Conservation (phyloP, 2,888 invertebrate genomes). For the Rhingia rostrata region DNA sequence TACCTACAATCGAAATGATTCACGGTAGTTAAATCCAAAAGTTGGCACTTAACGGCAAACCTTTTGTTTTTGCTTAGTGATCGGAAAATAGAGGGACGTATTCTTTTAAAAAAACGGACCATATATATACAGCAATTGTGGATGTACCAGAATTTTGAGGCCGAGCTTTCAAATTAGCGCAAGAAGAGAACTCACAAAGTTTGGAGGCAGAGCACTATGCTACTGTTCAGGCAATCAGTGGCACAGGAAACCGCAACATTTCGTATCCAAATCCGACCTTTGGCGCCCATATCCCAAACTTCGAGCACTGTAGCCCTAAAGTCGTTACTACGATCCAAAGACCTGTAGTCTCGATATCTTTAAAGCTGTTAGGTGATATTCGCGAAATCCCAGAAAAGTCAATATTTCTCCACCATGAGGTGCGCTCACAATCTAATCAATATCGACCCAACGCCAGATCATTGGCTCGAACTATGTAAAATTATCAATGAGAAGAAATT, state of each 20-base stretch:
- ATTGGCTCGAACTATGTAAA: conserved; percentile 94
- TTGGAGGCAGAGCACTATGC: conserved; percentile 88
- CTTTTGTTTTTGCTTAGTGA: conserved; percentile 96
- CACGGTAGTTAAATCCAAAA: conserved; percentile 91
- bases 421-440: conserved; percentile 99
- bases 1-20: conserved; percentile 74
- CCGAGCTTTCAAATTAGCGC: conserved; percentile 92
- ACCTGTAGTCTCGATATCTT: conserved; percentile 98
- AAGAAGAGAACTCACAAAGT: conserved; percentile 90
- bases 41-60: conserved; percentile 99
- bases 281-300: conserved; percentile 98
- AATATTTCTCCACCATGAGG: conserved; percentile 94
- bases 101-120: conserved; percentile 90
- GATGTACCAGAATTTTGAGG: conserved; percentile 93
- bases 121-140: conserved; percentile 97
- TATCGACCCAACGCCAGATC: conserved; percentile 93
- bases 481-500: conserved; percentile 91
- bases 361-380: conserved; percentile 95
- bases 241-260: conserved; percentile 95
- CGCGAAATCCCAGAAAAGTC: conserved; percentile 94
- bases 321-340: conserved; percentile 96
- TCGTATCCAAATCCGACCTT: conserved; percentile 97
- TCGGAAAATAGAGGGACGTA: conserved; percentile 90
- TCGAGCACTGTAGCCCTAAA: conserved; percentile 92
- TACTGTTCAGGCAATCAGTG: conserved; percentile 95